Evolutionary conservation across 2,888 invertebrate species (phyloP).

Genomic region (Lepetodrilus schrolli): DNA sequence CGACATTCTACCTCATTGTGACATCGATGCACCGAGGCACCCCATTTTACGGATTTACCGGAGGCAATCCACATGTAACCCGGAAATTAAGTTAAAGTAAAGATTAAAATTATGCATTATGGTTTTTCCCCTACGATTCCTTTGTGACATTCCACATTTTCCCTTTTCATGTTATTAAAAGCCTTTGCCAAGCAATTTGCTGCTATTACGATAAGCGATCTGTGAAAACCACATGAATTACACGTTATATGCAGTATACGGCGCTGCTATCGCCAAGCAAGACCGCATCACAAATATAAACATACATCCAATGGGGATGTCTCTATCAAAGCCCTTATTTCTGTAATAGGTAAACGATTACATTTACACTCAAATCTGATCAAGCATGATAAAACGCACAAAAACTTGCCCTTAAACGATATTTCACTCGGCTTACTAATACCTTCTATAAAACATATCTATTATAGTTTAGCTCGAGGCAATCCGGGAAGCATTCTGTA

Average conservation of each 20-base stretch:
- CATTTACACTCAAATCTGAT: neutral
- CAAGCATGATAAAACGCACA: neutral
- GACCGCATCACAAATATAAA: neutral
- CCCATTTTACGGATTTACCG: neutral
- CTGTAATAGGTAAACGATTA: conserved; percentile 9
- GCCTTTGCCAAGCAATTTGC: neutral
- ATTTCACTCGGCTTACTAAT: neutral
- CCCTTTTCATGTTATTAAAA: conserved; percentile 27
- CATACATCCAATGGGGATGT: neutral
- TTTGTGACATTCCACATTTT: neutral
- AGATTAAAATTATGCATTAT: conserved; percentile 26
- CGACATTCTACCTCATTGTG: no score
- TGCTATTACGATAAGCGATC: conserved; percentile 5
- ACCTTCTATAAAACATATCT: neutral
- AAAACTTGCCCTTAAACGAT: neutral
- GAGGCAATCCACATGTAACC: neutral
- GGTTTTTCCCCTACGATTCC: neutral
- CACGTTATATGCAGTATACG: neutral
- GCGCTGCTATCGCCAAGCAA: neutral
- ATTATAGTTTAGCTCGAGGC: neutral
- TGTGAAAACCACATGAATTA: neutral
- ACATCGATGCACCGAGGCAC: neutral
- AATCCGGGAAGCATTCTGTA: no score
- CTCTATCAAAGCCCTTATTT: neutral
- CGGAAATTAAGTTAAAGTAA: neutral